These are phyloP conservation scores for Diabrotica undecimpunctata DNA, from an alignment of 1,140 invertebrate genomes.

Conservation along the genomic window DNA sequence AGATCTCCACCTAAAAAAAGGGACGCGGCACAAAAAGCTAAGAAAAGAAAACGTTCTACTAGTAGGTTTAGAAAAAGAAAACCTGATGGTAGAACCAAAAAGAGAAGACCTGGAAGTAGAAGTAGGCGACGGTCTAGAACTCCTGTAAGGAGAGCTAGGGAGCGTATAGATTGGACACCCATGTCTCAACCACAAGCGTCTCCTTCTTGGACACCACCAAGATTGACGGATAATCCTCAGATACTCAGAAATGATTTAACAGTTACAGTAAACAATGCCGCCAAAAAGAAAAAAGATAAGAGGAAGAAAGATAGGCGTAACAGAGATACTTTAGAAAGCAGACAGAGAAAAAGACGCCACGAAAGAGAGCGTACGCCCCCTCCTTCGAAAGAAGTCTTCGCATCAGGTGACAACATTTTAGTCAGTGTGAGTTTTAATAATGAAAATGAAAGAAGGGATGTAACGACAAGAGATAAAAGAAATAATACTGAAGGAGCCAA, in stretches of 20 bases:
- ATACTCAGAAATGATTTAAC: slow-evolving; percentile 47
- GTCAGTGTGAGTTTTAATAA: slow-evolving; percentile 88
- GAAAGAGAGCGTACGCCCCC: slow-evolving; percentile 55
- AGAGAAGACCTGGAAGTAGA: slow-evolving; percentile 33
- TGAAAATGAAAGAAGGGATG: slow-evolving; percentile 56
- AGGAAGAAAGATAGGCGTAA: slow-evolving; percentile 49
- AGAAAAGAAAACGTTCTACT: slow-evolving; percentile 40
- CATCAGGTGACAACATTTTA: slow-evolving; percentile 86
- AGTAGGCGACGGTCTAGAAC: slow-evolving; percentile 28
- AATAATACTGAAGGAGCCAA: slow-evolving; percentile 50
- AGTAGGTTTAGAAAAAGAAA: slow-evolving; percentile 39
- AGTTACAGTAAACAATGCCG: slow-evolving; percentile 54
- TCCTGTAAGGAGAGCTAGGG: slow-evolving; percentile 24
- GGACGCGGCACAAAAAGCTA: slow-evolving; percentile 42
- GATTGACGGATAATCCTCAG: slow-evolving; percentile 33
- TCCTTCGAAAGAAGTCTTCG: slow-evolving; percentile 85
- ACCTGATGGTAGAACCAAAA: slow-evolving; percentile 33
- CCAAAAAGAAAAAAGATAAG: slow-evolving; percentile 58
- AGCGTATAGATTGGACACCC: slow-evolving; percentile 39
- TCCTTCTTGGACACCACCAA: slow-evolving; percentile 52
- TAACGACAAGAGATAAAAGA: slow-evolving; percentile 50
- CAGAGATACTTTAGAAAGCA: slow-evolving; percentile 48
- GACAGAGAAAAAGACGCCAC: slow-evolving; percentile 52
- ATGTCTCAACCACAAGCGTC: slow-evolving; percentile 35
- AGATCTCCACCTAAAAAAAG: slow-evolving; percentile 48